Evolutionary conservation across 2,113 vertebrate genomes (phyloP).

Genomic region (Pyrgilauda ruficollis): DNA sequence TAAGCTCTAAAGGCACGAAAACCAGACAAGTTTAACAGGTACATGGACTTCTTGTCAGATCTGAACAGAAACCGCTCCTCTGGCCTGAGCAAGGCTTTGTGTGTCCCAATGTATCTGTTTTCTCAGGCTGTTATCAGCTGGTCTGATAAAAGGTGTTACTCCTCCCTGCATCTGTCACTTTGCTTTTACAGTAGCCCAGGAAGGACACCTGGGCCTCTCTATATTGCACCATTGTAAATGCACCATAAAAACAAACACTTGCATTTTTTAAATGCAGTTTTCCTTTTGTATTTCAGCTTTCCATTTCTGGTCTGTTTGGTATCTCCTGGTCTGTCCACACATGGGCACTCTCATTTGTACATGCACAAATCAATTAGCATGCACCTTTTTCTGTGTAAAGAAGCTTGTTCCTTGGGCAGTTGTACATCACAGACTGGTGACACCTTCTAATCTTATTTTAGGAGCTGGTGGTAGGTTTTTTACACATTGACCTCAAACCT

Average conservation of each 20-base stretch:
- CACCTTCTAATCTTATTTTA: background rate
- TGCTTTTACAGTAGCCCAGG: background rate
- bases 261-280: background rate
- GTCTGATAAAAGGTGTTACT: background rate
- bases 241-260: background rate
- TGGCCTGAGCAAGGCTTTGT: background rate
- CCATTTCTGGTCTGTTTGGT: background rate
- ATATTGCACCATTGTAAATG: background rate
- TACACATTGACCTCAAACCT: background rate
- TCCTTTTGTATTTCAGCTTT: background rate
- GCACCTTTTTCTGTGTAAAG: background rate
- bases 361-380: background rate
- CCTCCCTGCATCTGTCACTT: background rate
- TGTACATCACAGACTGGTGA: background rate
- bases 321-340: background rate
- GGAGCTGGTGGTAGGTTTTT: background rate
- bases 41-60: background rate
- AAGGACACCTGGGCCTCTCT: background rate
- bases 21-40: background rate
- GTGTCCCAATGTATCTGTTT: background rate
- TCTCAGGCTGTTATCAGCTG: background rate
- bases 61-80: background rate
- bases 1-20: background rate
- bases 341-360: background rate
- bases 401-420: background rate